These are phyloP conservation scores for Chionomys nivalis DNA, from an alignment of 2,113 vertebrate species.

Conservation along the genomic window DNA sequence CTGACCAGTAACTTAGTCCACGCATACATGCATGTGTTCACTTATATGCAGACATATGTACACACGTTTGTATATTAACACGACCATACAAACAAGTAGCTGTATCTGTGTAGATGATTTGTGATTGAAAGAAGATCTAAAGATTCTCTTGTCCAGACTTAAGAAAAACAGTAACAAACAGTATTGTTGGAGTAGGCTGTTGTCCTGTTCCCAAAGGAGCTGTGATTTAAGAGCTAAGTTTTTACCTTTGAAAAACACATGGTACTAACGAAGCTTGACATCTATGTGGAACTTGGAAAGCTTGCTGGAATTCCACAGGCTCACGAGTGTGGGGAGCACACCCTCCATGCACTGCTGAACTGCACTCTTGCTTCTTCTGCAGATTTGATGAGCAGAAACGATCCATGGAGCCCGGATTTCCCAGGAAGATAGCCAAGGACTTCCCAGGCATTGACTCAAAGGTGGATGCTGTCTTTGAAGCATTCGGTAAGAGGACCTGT, in stretches of 20 bases:
- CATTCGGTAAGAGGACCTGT: slow-evolving; percentile 87
- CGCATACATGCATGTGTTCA: neutral
- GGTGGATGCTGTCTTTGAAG: slow-evolving; percentile 90
- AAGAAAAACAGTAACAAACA: neutral
- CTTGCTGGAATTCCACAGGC: neutral
- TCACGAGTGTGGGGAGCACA: neutral
- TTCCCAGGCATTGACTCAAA: slow-evolving; percentile 92
- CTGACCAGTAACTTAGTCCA: neutral
- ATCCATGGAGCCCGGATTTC: slow-evolving; percentile 91
- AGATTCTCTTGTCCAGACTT: neutral
- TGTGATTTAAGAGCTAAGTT: neutral
- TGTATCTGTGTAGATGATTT: neutral
- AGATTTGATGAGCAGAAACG: slow-evolving; percentile 91
- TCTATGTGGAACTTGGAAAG: neutral
- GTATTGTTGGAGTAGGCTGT: neutral
- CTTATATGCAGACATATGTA: neutral
- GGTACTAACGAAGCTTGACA: neutral
- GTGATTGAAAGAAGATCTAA: neutral
- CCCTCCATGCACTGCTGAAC: neutral
- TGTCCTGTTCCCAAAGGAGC: neutral
- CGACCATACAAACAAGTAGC: neutral
- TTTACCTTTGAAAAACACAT: neutral
- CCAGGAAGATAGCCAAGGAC: slow-evolving; percentile 85
- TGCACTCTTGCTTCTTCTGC: slow-evolving; percentile 1
- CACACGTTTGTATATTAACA: neutral